Conservation (phyloP, 2,797 vertebrate genomes). For the Microctenopoma steveboyesi region DNA sequence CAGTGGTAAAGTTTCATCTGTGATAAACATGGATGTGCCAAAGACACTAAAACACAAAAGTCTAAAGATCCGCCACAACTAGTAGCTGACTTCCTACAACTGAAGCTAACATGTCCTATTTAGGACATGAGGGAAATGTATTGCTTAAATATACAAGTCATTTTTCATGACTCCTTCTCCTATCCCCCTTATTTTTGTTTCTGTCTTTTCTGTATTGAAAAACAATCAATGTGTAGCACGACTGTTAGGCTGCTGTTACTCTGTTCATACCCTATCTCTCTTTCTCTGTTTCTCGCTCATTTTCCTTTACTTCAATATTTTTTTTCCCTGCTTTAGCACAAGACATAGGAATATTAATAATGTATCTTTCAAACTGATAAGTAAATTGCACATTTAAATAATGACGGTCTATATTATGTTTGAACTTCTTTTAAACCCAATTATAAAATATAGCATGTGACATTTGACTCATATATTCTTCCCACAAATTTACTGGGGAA, state of each 20-base stretch:
- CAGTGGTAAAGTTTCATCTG: constrained; percentile 11
- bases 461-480: constrained; percentile 34
- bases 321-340: constrained; percentile 22
- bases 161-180: constrained; percentile 62
- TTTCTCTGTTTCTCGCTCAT: constrained; percentile 23
- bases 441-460: constrained; percentile 39
- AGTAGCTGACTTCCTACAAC: constrained; percentile 54
- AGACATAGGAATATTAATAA: constrained; percentile 43
- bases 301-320: constrained; percentile 17
- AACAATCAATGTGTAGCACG: constrained; percentile 74
- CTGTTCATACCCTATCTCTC: constrained; percentile 25
- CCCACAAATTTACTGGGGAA: constrained; percentile 12
- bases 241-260: constrained; percentile 58
- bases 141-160: constrained; percentile 46
- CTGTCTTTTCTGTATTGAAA: constrained; percentile 38
- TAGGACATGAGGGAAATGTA: constrained; percentile 50
- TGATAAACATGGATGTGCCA: constrained; percentile 16
- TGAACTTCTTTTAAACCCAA: constrained; percentile 54
- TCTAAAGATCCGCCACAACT: constrained; percentile 44
- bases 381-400: constrained; percentile 58
- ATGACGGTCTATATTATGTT: constrained; percentile 27
- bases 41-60: constrained; percentile 25
- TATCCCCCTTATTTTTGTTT: constrained; percentile 38
- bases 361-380: constrained; percentile 44
- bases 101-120: constrained; percentile 35